Base-by-base conservation (phyloP, 2,113 vertebrate genomes). In the Casuarius casuarius region DNA sequence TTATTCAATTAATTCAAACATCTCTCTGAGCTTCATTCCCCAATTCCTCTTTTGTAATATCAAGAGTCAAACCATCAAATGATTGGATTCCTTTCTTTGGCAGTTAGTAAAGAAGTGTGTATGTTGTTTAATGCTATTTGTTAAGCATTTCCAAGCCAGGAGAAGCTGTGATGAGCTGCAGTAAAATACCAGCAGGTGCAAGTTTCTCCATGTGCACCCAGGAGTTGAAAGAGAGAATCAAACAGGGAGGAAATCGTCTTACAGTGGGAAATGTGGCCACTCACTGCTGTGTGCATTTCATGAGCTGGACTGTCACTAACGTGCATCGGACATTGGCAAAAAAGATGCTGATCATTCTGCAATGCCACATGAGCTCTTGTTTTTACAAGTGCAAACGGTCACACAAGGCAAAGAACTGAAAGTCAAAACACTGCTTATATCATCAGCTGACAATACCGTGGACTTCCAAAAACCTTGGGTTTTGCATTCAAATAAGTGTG, bases 1-100 rank as follows among this genome's bases (percentile, higher is more conserved):
- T 94, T 94, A 95, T 79, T 92, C 75, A 86, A 73, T 97, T 96
- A 95, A 96, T 96, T 91, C 77, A 87, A 95, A 96, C 16, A 29
- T 93, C 92, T 92, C 84, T 94, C 19, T 20, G 38, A 90, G 90
- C 38, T 96, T 89, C 86, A 58, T 54, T 89, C 56, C 22, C 68
- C 7, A 84, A 4, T 33, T 67, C 9, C 10, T 83, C 9, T 80
- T 82, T 77, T 92, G n/a, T 76, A 87, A 86, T 54, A 95, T 54
- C 89, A 80, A 74, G 73, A 86, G 84, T 92, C 71, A 84, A 96
- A 87, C 90, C 25, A 70, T 83, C 63, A 93, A 12, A 31, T 42
- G 18, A 74, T 68, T 31, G 84, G 66, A 92, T 70, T 90, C 38
- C 59, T 89, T 84, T 58, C 9, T 95, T 51, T 33, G 12, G 28